Conservation (phyloP, 2,113 vertebrate species). For the Hippocampus barbouri region DNA sequence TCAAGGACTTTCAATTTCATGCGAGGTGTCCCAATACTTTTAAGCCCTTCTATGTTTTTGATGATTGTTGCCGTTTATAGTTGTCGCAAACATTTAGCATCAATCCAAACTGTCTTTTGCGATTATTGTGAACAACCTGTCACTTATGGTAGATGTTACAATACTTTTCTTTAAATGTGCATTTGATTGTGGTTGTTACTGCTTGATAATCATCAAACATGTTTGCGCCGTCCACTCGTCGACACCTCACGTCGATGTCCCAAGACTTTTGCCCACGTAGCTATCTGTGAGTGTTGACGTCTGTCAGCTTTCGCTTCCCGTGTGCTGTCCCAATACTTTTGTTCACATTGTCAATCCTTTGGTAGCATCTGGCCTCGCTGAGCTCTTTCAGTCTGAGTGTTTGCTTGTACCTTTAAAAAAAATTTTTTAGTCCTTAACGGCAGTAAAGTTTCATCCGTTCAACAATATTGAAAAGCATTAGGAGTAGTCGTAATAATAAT, state of each 20-base stretch:
- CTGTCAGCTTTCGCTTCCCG: background rate
- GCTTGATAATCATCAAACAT: too few relatives aligned
- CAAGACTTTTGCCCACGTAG: too few relatives aligned
- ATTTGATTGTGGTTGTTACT: too few relatives aligned
- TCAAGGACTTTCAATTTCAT: background rate
- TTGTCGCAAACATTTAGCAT: too few relatives aligned
- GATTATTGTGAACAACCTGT: background rate
- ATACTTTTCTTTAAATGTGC: too few relatives aligned
- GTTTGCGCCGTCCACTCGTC: too few relatives aligned
- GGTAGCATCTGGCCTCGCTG: background rate
- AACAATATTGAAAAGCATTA: conserved; percentile 9
- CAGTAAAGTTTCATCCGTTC: conserved; percentile 1
- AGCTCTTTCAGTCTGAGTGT: background rate
- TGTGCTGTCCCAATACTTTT: background rate
- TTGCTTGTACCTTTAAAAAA: background rate
- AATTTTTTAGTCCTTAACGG: background rate
- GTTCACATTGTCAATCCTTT: background rate
- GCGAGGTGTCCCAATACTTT: background rate
- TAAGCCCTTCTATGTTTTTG: background rate
- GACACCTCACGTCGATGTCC: too few relatives aligned
- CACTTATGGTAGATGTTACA: background rate
- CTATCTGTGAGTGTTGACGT: too few relatives aligned
- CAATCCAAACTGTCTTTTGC: background rate
- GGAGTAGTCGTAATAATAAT: background rate
- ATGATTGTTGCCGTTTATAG: background rate